Percentiles rank a stretch among this genome's conserved stretches.
These are phyloP conservation scores for Labeo calbasu DNA, from an alignment of 2,797 vertebrate genomes.

Conservation along the genomic window DNA sequence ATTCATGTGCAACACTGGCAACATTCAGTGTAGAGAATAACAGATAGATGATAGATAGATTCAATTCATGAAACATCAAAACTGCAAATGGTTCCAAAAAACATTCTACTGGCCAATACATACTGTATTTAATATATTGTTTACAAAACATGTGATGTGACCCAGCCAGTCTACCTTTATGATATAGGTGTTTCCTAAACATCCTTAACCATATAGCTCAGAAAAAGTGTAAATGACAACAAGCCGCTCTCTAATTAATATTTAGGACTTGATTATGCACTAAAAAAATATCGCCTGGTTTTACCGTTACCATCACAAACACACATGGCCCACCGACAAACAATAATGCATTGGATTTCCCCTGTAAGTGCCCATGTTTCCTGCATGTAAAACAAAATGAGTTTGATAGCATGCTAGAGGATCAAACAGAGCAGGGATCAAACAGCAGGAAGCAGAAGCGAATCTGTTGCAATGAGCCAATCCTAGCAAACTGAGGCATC, in stretches of 20 bases:
- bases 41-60: not conserved
- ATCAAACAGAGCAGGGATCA: slow-evolving; percentile 58
- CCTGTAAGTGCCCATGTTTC: slow-evolving; percentile 40
- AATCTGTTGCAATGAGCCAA: slow-evolving; percentile 30
- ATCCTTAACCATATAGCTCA: too few species aligned
- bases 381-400: slow-evolving; percentile 46
- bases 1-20: not conserved
- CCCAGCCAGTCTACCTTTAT: not conserved
- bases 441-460: slow-evolving; percentile 50
- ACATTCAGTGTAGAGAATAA: not conserved
- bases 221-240: not conserved
- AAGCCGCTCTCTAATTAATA: not conserved
- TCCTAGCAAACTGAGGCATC: slow-evolving; percentile 22
- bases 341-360: slow-evolving; percentile 37
- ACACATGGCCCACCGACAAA: not conserved
- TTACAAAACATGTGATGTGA: not conserved
- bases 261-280: not conserved
- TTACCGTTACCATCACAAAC: not conserved
- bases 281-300: not conserved
- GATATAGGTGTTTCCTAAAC: too few species aligned
- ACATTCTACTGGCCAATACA: not conserved
- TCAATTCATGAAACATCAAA: not conserved
- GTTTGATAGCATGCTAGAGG: slow-evolving; percentile 52
- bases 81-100: too few species aligned
- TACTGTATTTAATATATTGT: not conserved